Evolutionary conservation across 2,797 vertebrate species (phyloP).

Genomic region (Pantherophis alleghaniensis): DNA sequence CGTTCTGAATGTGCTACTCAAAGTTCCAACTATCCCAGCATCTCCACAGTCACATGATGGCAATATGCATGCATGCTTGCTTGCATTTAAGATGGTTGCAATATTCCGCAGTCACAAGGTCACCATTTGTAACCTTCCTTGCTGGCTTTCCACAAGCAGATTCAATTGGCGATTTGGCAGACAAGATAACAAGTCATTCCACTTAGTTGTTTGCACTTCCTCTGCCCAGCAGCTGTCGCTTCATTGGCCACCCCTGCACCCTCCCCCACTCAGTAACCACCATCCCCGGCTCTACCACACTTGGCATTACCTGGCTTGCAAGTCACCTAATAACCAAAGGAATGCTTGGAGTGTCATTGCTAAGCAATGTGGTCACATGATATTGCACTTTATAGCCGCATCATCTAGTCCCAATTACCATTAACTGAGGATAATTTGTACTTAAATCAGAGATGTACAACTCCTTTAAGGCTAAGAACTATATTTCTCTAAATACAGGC

Average conservation of each 20-base stretch:
- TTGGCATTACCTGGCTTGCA: not conserved
- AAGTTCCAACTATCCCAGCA: not conserved
- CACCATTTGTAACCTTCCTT: not conserved
- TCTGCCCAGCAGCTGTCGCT: not conserved
- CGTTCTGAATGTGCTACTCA: not conserved
- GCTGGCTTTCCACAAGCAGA: not conserved
- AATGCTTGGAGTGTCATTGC: not conserved
- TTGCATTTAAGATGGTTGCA: not conserved
- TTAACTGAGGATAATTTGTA: not conserved
- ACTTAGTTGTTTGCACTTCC: not conserved
- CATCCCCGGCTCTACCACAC: fast-evolving
- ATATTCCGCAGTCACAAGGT: too few species aligned
- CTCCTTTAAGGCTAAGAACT: not conserved
- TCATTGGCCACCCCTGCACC: not conserved
- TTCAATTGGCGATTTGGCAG: not conserved
- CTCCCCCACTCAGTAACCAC: not conserved
- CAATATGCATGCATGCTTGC: not conserved
- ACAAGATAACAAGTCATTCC: not conserved
- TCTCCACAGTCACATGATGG: not conserved
- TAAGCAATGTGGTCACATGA: not conserved
- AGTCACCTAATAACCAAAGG: not conserved
- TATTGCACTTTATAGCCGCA: not conserved
- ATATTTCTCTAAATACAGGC: not conserved
- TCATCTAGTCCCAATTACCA: not conserved
- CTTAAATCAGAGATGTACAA: not conserved